phyloP scores from a whole-genome alignment of 1,140 invertebrate genomes.

The Frieseomelitta varia region DNA sequence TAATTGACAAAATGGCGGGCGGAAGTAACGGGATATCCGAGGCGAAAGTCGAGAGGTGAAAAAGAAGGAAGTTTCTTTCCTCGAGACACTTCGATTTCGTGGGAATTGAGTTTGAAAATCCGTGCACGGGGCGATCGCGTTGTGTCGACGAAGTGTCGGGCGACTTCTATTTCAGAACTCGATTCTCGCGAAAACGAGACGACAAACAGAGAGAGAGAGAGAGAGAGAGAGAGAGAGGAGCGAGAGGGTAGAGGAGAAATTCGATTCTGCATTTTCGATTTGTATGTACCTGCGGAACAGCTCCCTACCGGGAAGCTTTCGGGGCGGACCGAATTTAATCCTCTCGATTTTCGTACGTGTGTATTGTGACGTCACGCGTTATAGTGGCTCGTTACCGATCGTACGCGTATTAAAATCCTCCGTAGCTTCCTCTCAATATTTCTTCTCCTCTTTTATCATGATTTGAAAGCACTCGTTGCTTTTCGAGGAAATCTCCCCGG shows the following conservation, averaged over 20 bases:
- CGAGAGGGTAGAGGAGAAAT: too few relatives aligned
- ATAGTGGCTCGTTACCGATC: not conserved
- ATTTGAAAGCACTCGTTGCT: not conserved
- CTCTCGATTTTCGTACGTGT: not conserved
- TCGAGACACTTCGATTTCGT: not conserved
- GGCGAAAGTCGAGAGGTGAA: too few relatives aligned
- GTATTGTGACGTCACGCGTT: not conserved
- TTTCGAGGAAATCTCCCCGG: not conserved
- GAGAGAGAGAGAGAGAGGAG: not conserved
- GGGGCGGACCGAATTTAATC: not conserved
- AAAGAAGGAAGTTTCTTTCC: not conserved
- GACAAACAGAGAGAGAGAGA: not conserved
- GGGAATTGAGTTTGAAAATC: not conserved
- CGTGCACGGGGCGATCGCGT: not conserved
- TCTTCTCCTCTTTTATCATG: too few relatives aligned
- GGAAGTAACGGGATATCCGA: too few relatives aligned
- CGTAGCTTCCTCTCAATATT: not conserved
- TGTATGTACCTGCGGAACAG: not conserved
- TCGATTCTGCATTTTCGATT: not conserved
- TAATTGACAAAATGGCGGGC: too few relatives aligned
- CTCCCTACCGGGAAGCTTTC: not conserved
- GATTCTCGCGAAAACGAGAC: not conserved
- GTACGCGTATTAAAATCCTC: not conserved
- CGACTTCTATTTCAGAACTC: not conserved
- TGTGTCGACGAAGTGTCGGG: not conserved